Conservation (phyloP, 2,113 vertebrate genomes). For the Eretmochelys imbricata region DNA sequence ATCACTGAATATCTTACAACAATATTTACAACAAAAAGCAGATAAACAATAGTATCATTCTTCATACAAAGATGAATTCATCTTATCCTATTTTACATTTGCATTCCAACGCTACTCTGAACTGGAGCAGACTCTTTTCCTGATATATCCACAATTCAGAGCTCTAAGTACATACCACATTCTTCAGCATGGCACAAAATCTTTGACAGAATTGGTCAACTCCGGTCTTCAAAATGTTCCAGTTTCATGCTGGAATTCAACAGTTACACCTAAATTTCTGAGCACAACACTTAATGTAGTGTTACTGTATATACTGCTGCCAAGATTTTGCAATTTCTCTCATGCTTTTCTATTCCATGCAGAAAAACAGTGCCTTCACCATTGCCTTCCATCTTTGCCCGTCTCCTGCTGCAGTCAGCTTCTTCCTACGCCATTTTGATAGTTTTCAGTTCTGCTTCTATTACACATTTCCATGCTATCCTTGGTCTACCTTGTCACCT, state of each 20-base stretch:
- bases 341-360: neutral
- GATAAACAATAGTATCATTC: neutral
- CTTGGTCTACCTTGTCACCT: neutral
- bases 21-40: neutral
- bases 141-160: neutral
- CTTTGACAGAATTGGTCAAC: fast-evolving
- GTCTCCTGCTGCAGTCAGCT: neutral
- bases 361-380: neutral
- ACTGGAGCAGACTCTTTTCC: neutral
- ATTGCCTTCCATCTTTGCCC: neutral
- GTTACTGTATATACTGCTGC: neutral
- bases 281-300: neutral
- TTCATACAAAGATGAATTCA: neutral
- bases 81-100: neutral
- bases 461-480: neutral
- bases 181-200: fast-evolving
- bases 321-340: neutral
- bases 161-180: neutral
- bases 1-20: conserved; percentile 35
- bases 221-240: neutral
- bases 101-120: neutral
- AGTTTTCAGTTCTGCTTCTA: neutral
- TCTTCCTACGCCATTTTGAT: neutral
- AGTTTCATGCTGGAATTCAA: neutral
- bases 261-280: neutral